These are phyloP conservation scores for Drosophila neotestacea DNA, from an alignment of 2,888 invertebrate species.

Conservation along the genomic window DNA sequence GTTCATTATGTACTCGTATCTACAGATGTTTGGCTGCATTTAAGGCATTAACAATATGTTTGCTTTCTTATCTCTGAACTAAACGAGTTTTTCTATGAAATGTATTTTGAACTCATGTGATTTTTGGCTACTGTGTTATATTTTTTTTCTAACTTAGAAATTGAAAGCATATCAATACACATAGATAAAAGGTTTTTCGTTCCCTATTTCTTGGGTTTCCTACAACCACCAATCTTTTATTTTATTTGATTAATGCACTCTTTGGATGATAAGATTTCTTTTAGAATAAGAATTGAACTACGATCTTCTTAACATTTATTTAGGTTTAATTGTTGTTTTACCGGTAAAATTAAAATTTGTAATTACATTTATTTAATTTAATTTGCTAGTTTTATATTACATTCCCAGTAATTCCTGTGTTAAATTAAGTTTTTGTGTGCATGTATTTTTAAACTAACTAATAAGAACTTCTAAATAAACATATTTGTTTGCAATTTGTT, in stretches of 20 bases:
- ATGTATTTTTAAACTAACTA: no score
- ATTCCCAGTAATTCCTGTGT: no score
- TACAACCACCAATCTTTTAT: not conserved
- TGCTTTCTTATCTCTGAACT: constrained; percentile 2
- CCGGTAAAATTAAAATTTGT: no score
- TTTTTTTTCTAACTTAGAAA: not conserved
- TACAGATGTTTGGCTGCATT: not conserved
- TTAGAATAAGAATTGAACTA: no score
- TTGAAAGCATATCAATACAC: not conserved
- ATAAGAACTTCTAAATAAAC: not conserved
- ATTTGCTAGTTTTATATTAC: not conserved
- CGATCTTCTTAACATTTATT: no score
- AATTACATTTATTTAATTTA: not conserved
- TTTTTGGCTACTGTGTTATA: constrained; percentile 16
- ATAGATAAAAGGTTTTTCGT: not conserved
- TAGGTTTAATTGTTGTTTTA: no score
- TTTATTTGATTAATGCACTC: not conserved
- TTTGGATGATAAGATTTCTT: no score
- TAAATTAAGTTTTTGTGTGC: no score
- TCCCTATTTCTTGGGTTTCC: no score
- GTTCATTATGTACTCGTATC: not conserved
- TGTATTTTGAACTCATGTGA: constrained; percentile 1
- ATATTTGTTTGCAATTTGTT: not conserved
- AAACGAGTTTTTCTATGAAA: constrained; percentile 9
- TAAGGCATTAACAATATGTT: constrained; percentile 1